Percentiles rank a stretch among this genome's conserved stretches.
Conservation (phyloP, 2,888 invertebrate species). For the Eucera pruinosa region DNA sequence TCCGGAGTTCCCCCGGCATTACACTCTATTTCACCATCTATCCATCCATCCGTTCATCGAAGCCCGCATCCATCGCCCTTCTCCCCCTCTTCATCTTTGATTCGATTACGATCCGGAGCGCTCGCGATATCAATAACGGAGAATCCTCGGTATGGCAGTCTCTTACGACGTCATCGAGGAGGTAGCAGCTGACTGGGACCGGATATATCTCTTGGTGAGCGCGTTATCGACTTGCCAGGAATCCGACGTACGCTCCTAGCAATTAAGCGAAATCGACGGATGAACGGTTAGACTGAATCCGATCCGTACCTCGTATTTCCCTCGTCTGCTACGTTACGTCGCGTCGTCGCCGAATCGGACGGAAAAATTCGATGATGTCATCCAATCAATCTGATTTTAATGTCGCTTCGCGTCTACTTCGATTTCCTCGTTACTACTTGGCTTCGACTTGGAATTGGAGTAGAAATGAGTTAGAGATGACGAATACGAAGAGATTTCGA, state of each 20-base stretch:
- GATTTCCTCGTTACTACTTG: too few species aligned
- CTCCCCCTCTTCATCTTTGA: slow-evolving; percentile 15
- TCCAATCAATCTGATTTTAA: slow-evolving; percentile 18
- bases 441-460: too few species aligned
- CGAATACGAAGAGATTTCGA: too few species aligned
- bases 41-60: not conserved
- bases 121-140: slow-evolving; percentile 58
- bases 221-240: slow-evolving; percentile 61
- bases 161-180: slow-evolving; percentile 61
- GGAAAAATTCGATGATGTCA: slow-evolving; percentile 22
- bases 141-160: slow-evolving; percentile 44
- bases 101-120: slow-evolving; percentile 59
- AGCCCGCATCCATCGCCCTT: slow-evolving; percentile 11
- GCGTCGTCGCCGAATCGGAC: slow-evolving; percentile 1
- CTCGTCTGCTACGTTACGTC: too few species aligned
- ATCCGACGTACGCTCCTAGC: slow-evolving; percentile 52
- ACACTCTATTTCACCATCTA: not conserved
- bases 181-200: slow-evolving; percentile 42
- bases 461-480: too few species aligned
- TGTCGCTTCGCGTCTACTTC: not conserved
- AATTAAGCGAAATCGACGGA: slow-evolving; percentile 60
- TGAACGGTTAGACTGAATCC: slow-evolving; percentile 13
- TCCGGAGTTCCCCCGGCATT: not conserved
- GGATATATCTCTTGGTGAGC: slow-evolving; percentile 45
- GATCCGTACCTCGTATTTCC: not conserved